Conservation (phyloP, 2,888 invertebrate genomes). For the Andrena praecox region DNA sequence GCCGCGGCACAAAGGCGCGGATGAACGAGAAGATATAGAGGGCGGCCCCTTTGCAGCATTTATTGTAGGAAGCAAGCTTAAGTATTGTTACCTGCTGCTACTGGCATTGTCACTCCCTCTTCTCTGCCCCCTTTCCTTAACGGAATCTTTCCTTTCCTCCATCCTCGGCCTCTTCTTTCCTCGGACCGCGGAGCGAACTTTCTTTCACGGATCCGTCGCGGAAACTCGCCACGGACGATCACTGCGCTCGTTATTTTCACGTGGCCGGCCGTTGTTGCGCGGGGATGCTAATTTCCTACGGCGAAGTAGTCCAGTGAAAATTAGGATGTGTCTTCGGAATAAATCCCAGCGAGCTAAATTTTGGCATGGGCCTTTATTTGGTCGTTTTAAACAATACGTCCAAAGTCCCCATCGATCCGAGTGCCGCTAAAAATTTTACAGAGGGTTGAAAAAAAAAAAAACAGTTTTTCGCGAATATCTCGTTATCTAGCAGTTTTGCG, state of each 20-base stretch:
- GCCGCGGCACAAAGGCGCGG: slow-evolving; percentile 68
- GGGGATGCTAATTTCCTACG: no score
- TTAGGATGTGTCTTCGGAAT: no score
- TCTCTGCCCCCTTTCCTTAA: background rate
- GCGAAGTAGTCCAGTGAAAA: no score
- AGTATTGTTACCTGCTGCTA: slow-evolving; percentile 75
- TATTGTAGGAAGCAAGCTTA: slow-evolving; percentile 76
- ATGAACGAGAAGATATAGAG: slow-evolving; percentile 71
- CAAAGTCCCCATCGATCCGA: no score
- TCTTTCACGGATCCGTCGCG: slow-evolving; percentile 10
- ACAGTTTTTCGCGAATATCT: no score
- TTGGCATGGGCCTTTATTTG: no score
- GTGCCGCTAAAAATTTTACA: no score
- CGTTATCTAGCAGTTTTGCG: no score
- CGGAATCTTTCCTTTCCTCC: background rate
- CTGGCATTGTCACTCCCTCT: slow-evolving; percentile 70
- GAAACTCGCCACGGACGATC: slow-evolving; percentile 15
- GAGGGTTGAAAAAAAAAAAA: no score
- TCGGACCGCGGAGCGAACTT: background rate
- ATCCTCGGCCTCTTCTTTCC: background rate
- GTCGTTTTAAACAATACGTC: no score
- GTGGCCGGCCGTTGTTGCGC: background rate
- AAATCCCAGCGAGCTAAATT: no score
- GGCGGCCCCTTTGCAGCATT: slow-evolving; percentile 76
- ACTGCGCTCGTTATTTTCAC: background rate